Percentiles rank a stretch among this genome's conserved stretches.
These are phyloP conservation scores for Mobula hypostoma DNA, from an alignment of 2,113 vertebrate genomes.

Conservation along the genomic window DNA sequence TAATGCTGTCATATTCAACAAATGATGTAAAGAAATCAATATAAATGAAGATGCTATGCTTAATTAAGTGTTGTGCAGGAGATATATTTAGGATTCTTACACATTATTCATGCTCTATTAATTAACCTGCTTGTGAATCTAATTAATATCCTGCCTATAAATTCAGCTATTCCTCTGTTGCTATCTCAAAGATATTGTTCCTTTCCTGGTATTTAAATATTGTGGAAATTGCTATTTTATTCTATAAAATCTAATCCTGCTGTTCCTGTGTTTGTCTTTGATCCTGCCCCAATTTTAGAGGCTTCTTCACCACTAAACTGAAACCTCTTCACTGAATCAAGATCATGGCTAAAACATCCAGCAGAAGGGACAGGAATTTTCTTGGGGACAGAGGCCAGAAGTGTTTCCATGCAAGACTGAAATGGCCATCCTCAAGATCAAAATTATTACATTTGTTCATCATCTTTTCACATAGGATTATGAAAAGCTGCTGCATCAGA, in stretches of 20 bases:
- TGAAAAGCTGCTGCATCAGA: neutral
- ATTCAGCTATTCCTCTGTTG: neutral
- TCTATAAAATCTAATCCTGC: neutral
- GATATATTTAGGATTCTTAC: slow-evolving; percentile 25
- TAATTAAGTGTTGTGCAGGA: slow-evolving; percentile 2
- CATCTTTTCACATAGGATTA: neutral
- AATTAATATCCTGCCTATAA: neutral
- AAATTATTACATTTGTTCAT: neutral
- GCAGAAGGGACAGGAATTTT: neutral
- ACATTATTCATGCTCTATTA: slow-evolving; percentile 27
- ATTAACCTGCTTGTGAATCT: neutral
- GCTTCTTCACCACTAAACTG: neutral
- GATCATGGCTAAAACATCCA: neutral
- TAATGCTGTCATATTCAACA: neutral
- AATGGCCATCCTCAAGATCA: neutral
- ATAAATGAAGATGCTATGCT: slow-evolving; percentile 1
- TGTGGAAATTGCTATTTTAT: neutral
- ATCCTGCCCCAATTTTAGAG: neutral
- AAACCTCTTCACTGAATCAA: neutral
- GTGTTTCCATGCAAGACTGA: too few relatives aligned
- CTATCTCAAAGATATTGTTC: neutral
- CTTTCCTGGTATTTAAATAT: neutral
- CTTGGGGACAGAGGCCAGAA: neutral
- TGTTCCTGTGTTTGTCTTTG: neutral
- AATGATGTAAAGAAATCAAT: neutral